Evolutionary conservation across 2,797 vertebrate species (phyloP).

Genomic region (Natrix natrix): DNA sequence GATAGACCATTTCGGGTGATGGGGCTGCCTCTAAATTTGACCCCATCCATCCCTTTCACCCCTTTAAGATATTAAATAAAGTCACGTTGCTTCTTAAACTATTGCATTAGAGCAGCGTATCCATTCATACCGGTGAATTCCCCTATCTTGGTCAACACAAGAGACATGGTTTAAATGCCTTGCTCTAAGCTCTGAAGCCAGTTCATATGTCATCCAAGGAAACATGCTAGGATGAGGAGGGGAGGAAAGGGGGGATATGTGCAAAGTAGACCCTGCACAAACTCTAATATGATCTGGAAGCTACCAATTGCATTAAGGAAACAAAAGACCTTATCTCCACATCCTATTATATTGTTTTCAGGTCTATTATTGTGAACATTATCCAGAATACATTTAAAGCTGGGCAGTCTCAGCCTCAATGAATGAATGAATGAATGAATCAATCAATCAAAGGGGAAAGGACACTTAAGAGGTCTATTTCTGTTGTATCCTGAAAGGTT

Average conservation of each 20-base stretch:
- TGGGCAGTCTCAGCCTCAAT: not conserved
- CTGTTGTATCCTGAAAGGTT: not conserved
- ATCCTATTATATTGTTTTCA: not conserved
- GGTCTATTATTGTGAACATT: not conserved
- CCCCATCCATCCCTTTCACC: not conserved
- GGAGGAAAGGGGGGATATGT: not conserved
- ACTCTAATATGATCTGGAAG: not conserved
- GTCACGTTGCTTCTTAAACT: not conserved
- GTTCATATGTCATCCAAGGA: not conserved
- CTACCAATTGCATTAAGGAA: not conserved
- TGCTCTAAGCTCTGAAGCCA: not conserved
- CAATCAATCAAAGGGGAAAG: not conserved
- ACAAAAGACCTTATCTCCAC: not conserved
- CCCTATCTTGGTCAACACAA: not conserved
- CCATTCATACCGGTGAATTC: not conserved
- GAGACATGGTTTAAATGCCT: not conserved
- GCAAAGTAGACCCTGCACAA: not conserved
- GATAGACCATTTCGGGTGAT: not conserved
- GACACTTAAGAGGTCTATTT: not conserved
- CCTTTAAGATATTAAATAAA: not conserved
- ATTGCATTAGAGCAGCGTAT: not conserved
- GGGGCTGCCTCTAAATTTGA: not conserved
- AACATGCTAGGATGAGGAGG: not conserved
- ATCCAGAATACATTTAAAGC: not conserved
- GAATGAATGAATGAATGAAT: not conserved